These are phyloP conservation scores for Calliphora vomitoria DNA, from an alignment of 2,888 invertebrate species.

Conservation along the genomic window DNA sequence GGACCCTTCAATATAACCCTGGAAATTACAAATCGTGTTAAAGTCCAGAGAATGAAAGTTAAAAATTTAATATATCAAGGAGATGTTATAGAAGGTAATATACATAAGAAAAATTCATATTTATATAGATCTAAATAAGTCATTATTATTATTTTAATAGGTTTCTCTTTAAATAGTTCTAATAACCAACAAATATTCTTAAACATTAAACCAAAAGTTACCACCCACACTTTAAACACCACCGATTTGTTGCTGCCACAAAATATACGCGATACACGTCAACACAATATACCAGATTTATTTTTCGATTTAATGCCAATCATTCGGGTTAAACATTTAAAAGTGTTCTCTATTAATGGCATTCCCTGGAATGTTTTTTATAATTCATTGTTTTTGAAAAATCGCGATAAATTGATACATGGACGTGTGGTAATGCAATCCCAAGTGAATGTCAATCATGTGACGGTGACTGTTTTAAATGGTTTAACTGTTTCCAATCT, in stretches of 20 bases:
- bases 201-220: slow-evolving; percentile 74
- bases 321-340: slow-evolving; percentile 47
- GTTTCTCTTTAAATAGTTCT: slow-evolving; percentile 40
- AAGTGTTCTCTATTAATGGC: slow-evolving; percentile 79
- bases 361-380: slow-evolving; percentile 79
- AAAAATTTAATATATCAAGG: slow-evolving; percentile 79
- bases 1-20: slow-evolving; percentile 62
- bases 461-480: slow-evolving; percentile 78
- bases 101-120: neutral
- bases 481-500: slow-evolving; percentile 77
- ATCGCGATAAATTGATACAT: slow-evolving; percentile 78
- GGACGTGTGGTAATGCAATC: slow-evolving; percentile 80
- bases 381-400: slow-evolving; percentile 78
- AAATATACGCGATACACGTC: slow-evolving; percentile 51
- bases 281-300: slow-evolving; percentile 55
- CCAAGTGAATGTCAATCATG: slow-evolving; percentile 73
- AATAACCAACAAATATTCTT: slow-evolving; percentile 4
- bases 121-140: neutral
- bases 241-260: slow-evolving; percentile 76
- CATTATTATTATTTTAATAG: slow-evolving; percentile 17
- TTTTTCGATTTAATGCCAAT: slow-evolving; percentile 57
- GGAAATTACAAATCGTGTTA: slow-evolving; percentile 74
- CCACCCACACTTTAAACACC: slow-evolving; percentile 76
- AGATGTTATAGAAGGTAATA: slow-evolving; percentile 77
- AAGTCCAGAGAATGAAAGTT: slow-evolving; percentile 77